Evolutionary conservation across 2,888 invertebrate genomes (phyloP).

Genomic region (Agrochola litura): DNA sequence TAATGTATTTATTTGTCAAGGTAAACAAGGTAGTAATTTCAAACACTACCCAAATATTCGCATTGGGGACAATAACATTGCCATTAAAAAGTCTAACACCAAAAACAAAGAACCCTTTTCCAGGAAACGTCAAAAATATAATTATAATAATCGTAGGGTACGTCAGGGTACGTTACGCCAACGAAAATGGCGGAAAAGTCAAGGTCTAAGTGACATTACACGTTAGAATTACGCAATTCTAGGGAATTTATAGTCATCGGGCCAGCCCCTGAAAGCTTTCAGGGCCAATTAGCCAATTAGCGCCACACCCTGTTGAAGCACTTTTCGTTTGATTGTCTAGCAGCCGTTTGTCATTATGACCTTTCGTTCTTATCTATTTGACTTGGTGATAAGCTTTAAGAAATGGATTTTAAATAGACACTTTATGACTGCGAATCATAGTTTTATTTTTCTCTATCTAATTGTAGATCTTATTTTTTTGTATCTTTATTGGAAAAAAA

Average conservation of each 20-base stretch:
- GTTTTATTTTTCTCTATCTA: background rate
- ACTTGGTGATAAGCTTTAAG: background rate
- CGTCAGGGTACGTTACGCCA: constrained; percentile 6
- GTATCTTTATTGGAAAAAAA: background rate
- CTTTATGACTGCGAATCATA: background rate
- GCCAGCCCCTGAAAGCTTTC: constrained; percentile 71
- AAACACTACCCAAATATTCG: background rate
- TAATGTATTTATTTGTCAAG: too few relatives aligned
- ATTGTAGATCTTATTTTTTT: background rate
- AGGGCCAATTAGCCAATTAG: constrained; percentile 75
- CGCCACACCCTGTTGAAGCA: constrained; percentile 65
- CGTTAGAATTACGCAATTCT: constrained; percentile 66
- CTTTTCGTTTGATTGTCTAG: constrained; percentile 53
- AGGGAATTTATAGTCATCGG: constrained; percentile 64
- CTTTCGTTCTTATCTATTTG: constrained; percentile 37
- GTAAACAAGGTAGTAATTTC: constrained; percentile 6
- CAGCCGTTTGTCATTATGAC: constrained; percentile 48
- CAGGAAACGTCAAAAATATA: constrained; percentile 40
- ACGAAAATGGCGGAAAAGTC: constrained; percentile 40
- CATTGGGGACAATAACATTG: background rate
- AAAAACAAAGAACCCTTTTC: constrained; percentile 25
- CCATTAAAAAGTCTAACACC: background rate
- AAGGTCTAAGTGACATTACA: constrained; percentile 63
- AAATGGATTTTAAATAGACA: constrained; percentile 14
- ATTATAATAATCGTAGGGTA: constrained; percentile 16